Evolutionary conservation across 2,113 vertebrate species (phyloP).

Genomic region (Scomber scombrus): DNA sequence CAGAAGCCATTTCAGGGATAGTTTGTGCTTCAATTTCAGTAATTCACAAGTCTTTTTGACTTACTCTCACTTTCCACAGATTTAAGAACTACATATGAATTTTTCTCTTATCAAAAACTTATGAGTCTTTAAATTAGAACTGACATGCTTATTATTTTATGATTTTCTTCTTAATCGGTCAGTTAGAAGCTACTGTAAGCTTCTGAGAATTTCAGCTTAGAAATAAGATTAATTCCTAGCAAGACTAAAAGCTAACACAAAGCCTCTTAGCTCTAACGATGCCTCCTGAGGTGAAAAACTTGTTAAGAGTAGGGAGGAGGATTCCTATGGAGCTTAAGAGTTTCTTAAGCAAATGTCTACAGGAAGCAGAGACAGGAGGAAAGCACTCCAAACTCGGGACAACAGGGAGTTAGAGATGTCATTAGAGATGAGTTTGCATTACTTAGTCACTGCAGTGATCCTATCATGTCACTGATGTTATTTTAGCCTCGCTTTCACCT

Average conservation of each 20-base stretch:
- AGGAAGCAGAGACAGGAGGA: neutral
- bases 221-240: conserved; percentile 13
- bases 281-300: conserved; percentile 27
- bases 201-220: conserved; percentile 29
- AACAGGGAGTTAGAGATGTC: conserved; percentile 3
- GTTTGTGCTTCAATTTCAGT: neutral
- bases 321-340: conserved; percentile 7
- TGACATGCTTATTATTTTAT: neutral
- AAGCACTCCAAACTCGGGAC: neutral
- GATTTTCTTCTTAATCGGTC: neutral
- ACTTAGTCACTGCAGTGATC: conserved; percentile 10
- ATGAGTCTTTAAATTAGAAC: neutral
- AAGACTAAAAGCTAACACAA: conserved; percentile 44
- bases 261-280: conserved; percentile 44
- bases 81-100: neutral
- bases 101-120: neutral
- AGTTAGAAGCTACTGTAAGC: conserved; percentile 6
- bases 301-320: conserved; percentile 2
- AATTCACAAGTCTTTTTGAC: conserved; percentile 1
- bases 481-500: conserved; percentile 32
- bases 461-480: conserved; percentile 11
- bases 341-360: conserved; percentile 23
- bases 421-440: conserved; percentile 29
- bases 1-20: neutral
- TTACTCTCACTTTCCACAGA: conserved; percentile 1